phyloP scores from a whole-genome alignment of 2,113 vertebrate species.

The Rhinopomastus cyanomelas region DNA sequence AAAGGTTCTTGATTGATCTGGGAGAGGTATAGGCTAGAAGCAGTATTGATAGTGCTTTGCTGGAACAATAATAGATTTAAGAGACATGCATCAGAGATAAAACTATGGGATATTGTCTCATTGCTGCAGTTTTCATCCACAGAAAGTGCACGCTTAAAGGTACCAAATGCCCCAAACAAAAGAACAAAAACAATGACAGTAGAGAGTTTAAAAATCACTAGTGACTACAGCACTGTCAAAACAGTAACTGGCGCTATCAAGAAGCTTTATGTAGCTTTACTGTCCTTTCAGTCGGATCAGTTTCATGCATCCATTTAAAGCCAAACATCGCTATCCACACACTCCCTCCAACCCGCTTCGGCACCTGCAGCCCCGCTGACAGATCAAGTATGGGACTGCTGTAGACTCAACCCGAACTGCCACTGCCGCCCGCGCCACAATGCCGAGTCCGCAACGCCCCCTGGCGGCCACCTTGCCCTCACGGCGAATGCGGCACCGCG shows the following conservation, averaged over 20 bases:
- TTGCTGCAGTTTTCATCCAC: background rate
- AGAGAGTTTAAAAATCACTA: background rate
- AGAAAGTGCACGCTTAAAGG: background rate
- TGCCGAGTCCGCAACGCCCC: no score
- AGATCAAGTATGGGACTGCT: rapidly evolving
- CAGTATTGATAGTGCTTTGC: background rate
- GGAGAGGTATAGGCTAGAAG: background rate
- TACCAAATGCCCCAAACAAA: background rate
- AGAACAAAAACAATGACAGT: background rate
- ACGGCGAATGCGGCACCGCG: no score
- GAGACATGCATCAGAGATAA: background rate
- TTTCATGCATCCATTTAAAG: no score
- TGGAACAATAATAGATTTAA: background rate
- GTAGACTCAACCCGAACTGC: background rate
- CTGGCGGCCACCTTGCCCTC: no score
- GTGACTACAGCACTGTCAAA: background rate
- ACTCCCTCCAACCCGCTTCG: no score
- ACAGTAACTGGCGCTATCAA: background rate
- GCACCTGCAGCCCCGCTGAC: rapidly evolving
- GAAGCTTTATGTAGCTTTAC: background rate
- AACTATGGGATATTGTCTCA: background rate
- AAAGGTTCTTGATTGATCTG: background rate
- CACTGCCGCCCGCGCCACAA: no score
- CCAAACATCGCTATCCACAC: rapidly evolving
- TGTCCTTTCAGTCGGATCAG: background rate